Percentiles rank a stretch among this genome's conserved stretches.
Conservation (phyloP, 2,113 vertebrate genomes). For the Cyrtonyx montezumae region DNA sequence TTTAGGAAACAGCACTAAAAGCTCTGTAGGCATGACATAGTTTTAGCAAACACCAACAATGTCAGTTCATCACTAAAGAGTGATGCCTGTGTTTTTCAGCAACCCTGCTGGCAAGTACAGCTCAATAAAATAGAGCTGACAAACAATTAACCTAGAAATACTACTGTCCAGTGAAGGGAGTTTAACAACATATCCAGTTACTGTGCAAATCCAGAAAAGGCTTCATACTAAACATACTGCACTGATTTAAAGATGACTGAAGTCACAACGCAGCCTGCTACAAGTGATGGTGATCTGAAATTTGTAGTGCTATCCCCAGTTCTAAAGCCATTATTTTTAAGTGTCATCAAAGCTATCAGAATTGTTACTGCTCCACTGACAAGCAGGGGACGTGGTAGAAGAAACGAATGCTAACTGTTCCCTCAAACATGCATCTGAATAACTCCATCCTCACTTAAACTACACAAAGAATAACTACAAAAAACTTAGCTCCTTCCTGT, state of each 20-base stretch:
- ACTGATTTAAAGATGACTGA: rapidly evolving
- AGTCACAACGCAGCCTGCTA: not conserved
- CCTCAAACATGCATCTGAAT: not conserved
- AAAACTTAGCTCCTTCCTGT: not conserved
- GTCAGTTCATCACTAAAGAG: not conserved
- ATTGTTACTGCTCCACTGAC: not conserved
- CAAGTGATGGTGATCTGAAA: not conserved
- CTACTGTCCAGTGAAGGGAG: not conserved
- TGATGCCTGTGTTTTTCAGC: not conserved
- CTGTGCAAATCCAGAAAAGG: not conserved
- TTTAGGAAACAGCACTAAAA: conserved; percentile 9
- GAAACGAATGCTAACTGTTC: not conserved
- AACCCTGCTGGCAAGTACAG: not conserved
- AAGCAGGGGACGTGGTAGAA: not conserved
- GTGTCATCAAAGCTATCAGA: not conserved
- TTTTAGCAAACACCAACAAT: not conserved
- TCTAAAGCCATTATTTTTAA: not conserved
- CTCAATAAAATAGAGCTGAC: not conserved
- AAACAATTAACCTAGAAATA: not conserved
- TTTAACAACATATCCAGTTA: not conserved
- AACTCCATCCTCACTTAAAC: not conserved
- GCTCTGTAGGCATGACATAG: not conserved
- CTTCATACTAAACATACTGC: not conserved
- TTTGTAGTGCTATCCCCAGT: not conserved
- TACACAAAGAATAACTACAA: not conserved